Base-by-base conservation (phyloP, 2,113 vertebrate genomes). In the Macquaria ambigua region DNA sequence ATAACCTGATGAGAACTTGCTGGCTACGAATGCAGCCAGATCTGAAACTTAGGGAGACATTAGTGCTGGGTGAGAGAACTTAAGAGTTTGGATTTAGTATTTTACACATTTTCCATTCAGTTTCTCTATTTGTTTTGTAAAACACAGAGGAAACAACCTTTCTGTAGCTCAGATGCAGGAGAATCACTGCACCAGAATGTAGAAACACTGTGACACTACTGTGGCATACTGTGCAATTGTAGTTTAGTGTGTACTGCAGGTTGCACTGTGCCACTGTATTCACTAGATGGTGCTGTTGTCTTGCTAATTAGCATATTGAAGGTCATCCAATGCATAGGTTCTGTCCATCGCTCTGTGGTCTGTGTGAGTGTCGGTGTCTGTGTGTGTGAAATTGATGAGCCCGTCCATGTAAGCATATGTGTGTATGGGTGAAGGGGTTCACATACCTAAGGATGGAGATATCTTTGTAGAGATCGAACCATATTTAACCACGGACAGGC, bases 261-360 rank as follows among this genome's bases (percentile, higher is more conserved):
- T 20, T 90, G 89, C 58, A 90, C 8, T 74, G 58, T 43, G 18
- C 5, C 18, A 8, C 0, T 9, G 2, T n/a, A 0, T 46, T 20
- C 91, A 90, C 93, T 92, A 94, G 95, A 82, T 92, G 93, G 92
- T 72, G 81, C 23, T 86, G 91, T 89, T 88, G 83, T 52, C 53
- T 23, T 85, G 25, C 10, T 70, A 46, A 74, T 81, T 4, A 14
- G 12, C 21, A 53, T 7, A 23, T 15, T 10, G 7, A 23, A 37
- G 18, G 25, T 39, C 12, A 8, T 43, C 2, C 0, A 3, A 9
- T 43, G 31, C 25, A 23, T 66, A 61, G 25, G 5, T 37, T 25
- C 46, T 21, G 59, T 37, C 70, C 14, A 14, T 79, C 55, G 21
- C n/a, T 76, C 9, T 43, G 59, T 53, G 39, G 1, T 62, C 15